A percentile compares a stretch with the other conserved stretches of the same genome.
These are phyloP conservation scores for Drosophila punjabiensis DNA, from an alignment of 1,140 invertebrate genomes.

Conservation along the genomic window DNA sequence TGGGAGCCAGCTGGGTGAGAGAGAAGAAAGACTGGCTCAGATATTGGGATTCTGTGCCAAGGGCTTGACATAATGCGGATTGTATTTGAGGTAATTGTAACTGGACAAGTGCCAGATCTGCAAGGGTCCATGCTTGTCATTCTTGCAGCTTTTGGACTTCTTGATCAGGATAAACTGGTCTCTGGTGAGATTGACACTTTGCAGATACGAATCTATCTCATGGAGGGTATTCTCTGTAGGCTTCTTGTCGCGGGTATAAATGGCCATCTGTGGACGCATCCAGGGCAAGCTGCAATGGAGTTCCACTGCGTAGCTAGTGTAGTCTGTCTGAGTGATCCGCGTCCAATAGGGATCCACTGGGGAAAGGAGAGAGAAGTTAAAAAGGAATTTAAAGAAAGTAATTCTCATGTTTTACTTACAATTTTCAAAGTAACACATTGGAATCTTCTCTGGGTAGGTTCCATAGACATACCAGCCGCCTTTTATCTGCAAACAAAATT, in stretches of 20 bases:
- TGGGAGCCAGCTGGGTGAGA: slow-evolving; percentile 20
- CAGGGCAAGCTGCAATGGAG: slow-evolving; percentile 61
- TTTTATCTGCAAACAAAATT: slow-evolving; percentile 44
- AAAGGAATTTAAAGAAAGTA: neutral
- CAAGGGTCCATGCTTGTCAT: slow-evolving; percentile 5
- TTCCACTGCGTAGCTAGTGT: slow-evolving; percentile 50
- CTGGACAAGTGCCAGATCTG: slow-evolving; percentile 59
- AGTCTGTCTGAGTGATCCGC: slow-evolving; percentile 59
- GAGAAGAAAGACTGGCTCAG: slow-evolving; percentile 32
- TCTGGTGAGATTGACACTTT: slow-evolving; percentile 10
- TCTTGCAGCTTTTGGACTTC: slow-evolving; percentile 13
- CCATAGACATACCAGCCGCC: slow-evolving; percentile 66
- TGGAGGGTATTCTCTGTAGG: slow-evolving; percentile 8
- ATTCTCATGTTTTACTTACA: slow-evolving; percentile 35
- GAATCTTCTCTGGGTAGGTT: slow-evolving; percentile 18
- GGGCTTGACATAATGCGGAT: slow-evolving; percentile 63
- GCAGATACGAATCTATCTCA: slow-evolving; percentile 36
- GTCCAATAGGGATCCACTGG: slow-evolving; percentile 67
- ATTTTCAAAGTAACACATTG: slow-evolving; percentile 36
- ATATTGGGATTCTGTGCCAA: slow-evolving; percentile 56
- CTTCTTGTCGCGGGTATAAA: slow-evolving; percentile 38
- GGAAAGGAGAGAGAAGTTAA: too few relatives aligned
- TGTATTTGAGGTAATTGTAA: slow-evolving; percentile 55
- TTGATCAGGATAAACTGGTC: slow-evolving; percentile 27
- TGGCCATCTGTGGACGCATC: slow-evolving; percentile 61